Evolutionary conservation across 2,113 vertebrate species (phyloP).

Genomic region (Lethenteron reissneri): DNA sequence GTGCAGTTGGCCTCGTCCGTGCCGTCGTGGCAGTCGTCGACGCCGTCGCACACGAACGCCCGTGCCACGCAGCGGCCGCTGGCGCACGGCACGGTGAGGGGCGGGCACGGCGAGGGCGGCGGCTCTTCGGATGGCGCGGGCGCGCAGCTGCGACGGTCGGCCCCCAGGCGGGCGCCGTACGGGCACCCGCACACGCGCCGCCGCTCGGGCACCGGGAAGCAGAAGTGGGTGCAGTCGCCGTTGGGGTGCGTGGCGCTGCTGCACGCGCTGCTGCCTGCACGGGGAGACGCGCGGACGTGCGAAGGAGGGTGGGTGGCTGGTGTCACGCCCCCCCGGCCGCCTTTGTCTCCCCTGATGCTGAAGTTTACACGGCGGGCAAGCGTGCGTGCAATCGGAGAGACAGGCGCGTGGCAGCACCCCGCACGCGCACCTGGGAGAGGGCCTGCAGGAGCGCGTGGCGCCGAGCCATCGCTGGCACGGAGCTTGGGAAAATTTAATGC

Average conservation of each 20-base stretch:
- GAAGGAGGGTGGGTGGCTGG: no score
- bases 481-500: neutral
- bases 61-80: conserved; percentile 22
- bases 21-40: conserved; percentile 20
- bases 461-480: no score
- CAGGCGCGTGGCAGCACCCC: no score
- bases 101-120: conserved; percentile 19
- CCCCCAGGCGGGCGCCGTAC: conserved; percentile 24
- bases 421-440: no score
- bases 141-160: conserved; percentile 22
- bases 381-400: no score
- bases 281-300: no score
- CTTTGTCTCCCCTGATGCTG: no score
- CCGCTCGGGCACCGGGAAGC: conserved; percentile 21
- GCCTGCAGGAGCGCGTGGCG: no score
- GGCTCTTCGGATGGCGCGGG: conserved; percentile 22
- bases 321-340: no score
- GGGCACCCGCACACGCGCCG: conserved; percentile 24
- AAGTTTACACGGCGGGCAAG: no score
- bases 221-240: conserved; percentile 29
- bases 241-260: conserved; percentile 14
- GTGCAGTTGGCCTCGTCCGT: conserved; percentile 28
- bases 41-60: conserved; percentile 22
- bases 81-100: conserved; percentile 22
- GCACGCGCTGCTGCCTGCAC: conserved; percentile 16